Conservation (phyloP, 2,888 invertebrate genomes). For the Agriopis leucophaearia region DNA sequence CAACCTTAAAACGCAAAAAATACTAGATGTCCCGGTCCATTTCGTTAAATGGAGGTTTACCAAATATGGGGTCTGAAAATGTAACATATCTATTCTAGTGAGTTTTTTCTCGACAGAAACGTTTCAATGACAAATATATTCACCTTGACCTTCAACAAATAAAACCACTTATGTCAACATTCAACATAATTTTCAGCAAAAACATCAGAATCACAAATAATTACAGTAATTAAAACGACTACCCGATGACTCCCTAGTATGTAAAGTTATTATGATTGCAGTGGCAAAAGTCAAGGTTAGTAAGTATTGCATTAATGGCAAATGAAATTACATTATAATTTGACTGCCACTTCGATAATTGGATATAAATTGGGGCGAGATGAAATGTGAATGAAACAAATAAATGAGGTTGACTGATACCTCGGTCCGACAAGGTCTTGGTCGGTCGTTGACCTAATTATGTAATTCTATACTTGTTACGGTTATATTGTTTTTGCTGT, state of each 20-base stretch:
- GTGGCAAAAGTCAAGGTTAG: conserved; percentile 23
- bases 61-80: neutral
- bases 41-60: too few species aligned
- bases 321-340: conserved; percentile 28
- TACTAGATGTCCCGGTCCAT: too few species aligned
- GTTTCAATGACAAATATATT: too few species aligned
- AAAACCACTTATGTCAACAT: neutral
- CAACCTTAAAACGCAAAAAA: too few species aligned
- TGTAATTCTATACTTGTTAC: neutral
- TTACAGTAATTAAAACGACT: conserved; percentile 10
- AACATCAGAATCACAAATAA: conserved; percentile 11
- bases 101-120: too few species aligned
- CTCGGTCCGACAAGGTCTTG: conserved; percentile 11
- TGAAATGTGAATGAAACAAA: neutral
- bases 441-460: conserved; percentile 11
- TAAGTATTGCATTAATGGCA: conserved; percentile 23
- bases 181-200: conserved; percentile 1
- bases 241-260: conserved; percentile 18
- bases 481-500: neutral
- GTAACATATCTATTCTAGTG: neutral
- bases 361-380: conserved; percentile 5
- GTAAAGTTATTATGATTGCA: conserved; percentile 8
- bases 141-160: neutral
- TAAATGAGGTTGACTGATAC: neutral
- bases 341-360: conserved; percentile 26